These are phyloP conservation scores for Sisyra nigra DNA, from an alignment of 2,888 invertebrate species.

Conservation along the genomic window DNA sequence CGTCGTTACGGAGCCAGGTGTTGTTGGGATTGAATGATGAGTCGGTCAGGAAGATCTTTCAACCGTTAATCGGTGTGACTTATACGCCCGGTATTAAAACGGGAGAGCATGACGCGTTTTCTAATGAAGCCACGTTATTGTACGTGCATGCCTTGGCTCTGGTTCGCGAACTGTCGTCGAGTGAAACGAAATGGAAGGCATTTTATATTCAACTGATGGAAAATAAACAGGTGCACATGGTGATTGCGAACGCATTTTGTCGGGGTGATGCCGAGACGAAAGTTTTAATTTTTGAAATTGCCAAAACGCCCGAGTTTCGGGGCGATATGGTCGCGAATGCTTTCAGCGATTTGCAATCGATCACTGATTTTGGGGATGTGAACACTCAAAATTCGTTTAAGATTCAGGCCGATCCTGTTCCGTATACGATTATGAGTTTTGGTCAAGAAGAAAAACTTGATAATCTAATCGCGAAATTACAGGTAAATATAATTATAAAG, in stretches of 20 bases:
- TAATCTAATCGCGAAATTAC: conserved; percentile 14
- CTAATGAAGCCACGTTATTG: conserved; percentile 27
- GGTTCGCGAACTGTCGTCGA: conserved; percentile 29
- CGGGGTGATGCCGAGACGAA: conserved; percentile 28
- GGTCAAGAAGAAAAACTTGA: conserved; percentile 22
- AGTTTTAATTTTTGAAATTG: conserved; percentile 24
- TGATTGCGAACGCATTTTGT: conserved; percentile 32
- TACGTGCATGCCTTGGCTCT: conserved; percentile 32
- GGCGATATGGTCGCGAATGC: conserved; percentile 16
- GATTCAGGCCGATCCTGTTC: not conserved
- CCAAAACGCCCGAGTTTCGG: conserved; percentile 19
- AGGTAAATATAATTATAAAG: conserved; percentile 5
- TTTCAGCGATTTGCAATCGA: conserved; percentile 18
- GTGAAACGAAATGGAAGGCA: conserved; percentile 28
- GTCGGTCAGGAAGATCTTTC: conserved; percentile 25
- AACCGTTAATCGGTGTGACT: conserved; percentile 20
- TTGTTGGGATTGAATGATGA: conserved; percentile 25
- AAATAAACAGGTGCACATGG: conserved; percentile 28
- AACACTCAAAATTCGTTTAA: not conserved
- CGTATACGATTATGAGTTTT: conserved; percentile 15
- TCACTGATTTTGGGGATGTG: not conserved
- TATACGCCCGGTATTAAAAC: conserved; percentile 15
- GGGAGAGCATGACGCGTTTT: conserved; percentile 17
- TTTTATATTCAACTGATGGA: conserved; percentile 27
- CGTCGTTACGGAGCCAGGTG: conserved; percentile 22